Percentiles rank a stretch among this genome's conserved stretches.
Conservation (phyloP, 2,113 vertebrate species). For the Desmodus rotundus region DNA sequence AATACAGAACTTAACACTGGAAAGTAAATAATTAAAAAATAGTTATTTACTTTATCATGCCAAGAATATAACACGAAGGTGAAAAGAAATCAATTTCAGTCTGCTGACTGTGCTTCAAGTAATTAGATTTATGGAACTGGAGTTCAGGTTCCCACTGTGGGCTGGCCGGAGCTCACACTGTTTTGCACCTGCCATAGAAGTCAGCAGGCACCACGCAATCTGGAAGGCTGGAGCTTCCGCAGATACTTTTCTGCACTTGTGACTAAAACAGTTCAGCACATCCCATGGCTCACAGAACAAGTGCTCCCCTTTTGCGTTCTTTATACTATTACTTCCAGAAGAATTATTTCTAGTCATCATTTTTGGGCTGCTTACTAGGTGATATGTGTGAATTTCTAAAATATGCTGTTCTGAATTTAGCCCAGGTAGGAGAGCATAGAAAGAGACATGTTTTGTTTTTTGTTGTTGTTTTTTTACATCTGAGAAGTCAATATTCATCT, state of each 20-base stretch:
- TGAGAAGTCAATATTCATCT: slow-evolving; percentile 10
- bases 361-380: slow-evolving; percentile 26
- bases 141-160: slow-evolving; percentile 31
- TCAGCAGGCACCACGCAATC: slow-evolving; percentile 14
- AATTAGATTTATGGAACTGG: slow-evolving; percentile 47
- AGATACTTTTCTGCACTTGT: slow-evolving; percentile 46
- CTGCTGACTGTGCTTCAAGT: slow-evolving; percentile 46
- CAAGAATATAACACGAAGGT: slow-evolving; percentile 33
- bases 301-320: neutral
- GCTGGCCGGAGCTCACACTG: slow-evolving; percentile 35
- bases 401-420: slow-evolving; percentile 37
- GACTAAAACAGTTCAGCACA: slow-evolving; percentile 11
- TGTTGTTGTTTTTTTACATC: neutral
- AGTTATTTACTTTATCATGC: neutral
- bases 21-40: slow-evolving; percentile 33
- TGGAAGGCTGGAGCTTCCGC: slow-evolving; percentile 43
- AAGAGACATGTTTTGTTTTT: neutral
- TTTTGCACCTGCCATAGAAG: slow-evolving; percentile 72
- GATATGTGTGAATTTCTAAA: slow-evolving; percentile 28
- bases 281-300: slow-evolving; percentile 28
- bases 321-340: slow-evolving; percentile 22
- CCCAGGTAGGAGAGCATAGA: neutral
- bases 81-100: slow-evolving; percentile 28
- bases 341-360: slow-evolving; percentile 1
- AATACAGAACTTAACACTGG: neutral